phyloP scores from a whole-genome alignment of 2,797 vertebrate genomes.

The Lithobates pipiens region DNA sequence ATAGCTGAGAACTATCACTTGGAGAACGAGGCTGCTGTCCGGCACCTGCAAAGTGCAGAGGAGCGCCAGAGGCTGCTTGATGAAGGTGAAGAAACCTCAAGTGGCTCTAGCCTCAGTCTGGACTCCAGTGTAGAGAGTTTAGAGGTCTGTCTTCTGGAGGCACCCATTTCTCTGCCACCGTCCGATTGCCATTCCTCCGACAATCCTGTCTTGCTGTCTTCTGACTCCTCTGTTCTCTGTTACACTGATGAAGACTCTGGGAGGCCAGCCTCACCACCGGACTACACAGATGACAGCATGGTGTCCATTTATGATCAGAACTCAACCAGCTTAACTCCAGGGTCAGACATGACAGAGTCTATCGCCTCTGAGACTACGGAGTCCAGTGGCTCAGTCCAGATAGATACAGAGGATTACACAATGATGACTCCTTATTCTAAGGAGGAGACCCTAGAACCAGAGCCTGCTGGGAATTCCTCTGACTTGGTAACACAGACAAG shows the following conservation, averaged over 20 bases:
- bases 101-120: constrained; percentile 71
- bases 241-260: constrained; percentile 76
- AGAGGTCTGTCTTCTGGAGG: constrained; percentile 83
- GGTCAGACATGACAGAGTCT: constrained; percentile 39
- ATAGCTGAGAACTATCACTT: constrained; percentile 76
- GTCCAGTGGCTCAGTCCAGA: constrained; percentile 24
- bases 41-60: constrained; percentile 94
- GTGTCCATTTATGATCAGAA: constrained; percentile 52
- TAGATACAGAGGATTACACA: constrained; percentile 61
- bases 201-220: constrained; percentile 82
- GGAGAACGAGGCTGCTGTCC: constrained; percentile 90
- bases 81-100: constrained; percentile 80
- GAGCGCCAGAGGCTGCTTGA: constrained; percentile 90
- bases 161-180: constrained; percentile 71
- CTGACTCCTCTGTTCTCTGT: constrained; percentile 87
- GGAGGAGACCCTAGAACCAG: constrained; percentile 57
- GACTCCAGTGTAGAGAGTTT: constrained; percentile 74
- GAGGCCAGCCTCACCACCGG: constrained; percentile 49
- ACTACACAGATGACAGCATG: constrained; percentile 48
- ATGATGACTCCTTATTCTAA: constrained; percentile 37
- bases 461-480: constrained; percentile 29
- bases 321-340: constrained; percentile 44
- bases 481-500: constrained; percentile 42
- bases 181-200: constrained; percentile 74
- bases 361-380: constrained; percentile 31